A percentile compares a stretch with the other conserved stretches of the same genome.
Evolutionary conservation across 2,113 vertebrate species (phyloP).

Genomic region (Larimichthys polyactis): DNA sequence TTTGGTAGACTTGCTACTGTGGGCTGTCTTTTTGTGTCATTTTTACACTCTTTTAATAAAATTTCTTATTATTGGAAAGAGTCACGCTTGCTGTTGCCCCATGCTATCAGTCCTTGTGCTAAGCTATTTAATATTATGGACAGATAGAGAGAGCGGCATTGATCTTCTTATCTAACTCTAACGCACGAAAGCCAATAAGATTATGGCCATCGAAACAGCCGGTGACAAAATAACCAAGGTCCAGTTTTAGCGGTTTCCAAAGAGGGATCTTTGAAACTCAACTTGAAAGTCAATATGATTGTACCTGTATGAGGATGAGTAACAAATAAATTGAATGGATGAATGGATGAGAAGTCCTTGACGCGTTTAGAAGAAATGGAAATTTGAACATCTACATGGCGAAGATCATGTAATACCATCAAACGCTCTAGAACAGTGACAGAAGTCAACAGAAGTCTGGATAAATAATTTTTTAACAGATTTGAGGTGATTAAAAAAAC

Average conservation of each 20-base stretch:
- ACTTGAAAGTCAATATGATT: not conserved
- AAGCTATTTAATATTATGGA: not conserved
- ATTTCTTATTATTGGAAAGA: not conserved
- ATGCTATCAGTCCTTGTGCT: not conserved
- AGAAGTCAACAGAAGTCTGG: not conserved
- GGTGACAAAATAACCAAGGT: not conserved
- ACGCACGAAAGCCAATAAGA: not conserved
- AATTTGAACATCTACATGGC: not conserved
- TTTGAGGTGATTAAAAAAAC: not conserved
- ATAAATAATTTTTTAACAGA: not conserved
- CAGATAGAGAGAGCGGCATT: not conserved
- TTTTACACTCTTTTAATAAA: not conserved
- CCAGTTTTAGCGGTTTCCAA: not conserved
- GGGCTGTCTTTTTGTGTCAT: not conserved
- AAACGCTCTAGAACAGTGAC: not conserved
- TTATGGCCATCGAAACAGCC: not conserved
- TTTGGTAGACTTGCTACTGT: no score
- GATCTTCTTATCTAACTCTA: not conserved
- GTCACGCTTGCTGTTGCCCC: not conserved
- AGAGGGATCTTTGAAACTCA: not conserved
- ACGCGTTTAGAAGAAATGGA: not conserved
- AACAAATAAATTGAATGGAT: no score
- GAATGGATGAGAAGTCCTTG: not conserved
- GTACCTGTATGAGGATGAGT: no score
- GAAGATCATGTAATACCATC: not conserved